These are phyloP conservation scores for Anthoscopus minutus DNA, from an alignment of 2,113 vertebrate genomes.

Conservation along the genomic window DNA sequence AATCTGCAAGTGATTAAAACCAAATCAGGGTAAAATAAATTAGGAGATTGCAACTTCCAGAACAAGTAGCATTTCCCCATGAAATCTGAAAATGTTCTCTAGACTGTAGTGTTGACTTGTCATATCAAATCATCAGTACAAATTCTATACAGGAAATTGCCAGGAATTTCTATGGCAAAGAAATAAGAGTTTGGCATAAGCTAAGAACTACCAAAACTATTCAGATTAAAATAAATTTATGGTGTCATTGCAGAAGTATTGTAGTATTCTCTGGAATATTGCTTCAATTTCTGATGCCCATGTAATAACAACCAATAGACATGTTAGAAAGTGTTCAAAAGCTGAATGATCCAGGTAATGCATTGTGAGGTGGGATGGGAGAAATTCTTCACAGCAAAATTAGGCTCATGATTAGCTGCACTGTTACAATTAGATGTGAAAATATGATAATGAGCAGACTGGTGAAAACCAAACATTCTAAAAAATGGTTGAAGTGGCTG, in stretches of 20 bases:
- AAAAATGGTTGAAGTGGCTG: neutral
- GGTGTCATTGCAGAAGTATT: neutral
- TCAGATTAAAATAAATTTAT: neutral
- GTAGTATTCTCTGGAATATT: neutral
- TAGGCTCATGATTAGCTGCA: neutral
- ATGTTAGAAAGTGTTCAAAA: neutral
- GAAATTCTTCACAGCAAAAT: neutral
- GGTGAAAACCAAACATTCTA: neutral
- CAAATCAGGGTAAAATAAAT: neutral
- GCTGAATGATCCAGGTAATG: neutral
- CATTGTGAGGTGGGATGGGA: neutral
- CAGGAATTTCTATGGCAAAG: neutral
- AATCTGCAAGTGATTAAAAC: neutral
- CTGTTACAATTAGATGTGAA: neutral
- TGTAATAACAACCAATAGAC: neutral
- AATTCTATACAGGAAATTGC: neutral
- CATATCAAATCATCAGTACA: accelerated
- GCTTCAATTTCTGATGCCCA: neutral
- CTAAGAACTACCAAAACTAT: neutral
- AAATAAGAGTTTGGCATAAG: neutral
- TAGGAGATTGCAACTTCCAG: neutral
- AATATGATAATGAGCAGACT: neutral
- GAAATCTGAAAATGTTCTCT: neutral
- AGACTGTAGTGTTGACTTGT: neutral
- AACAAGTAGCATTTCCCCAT: neutral